These are phyloP conservation scores for Tetramorium bicarinatum DNA, from an alignment of 2,888 invertebrate species.

Conservation along the genomic window DNA sequence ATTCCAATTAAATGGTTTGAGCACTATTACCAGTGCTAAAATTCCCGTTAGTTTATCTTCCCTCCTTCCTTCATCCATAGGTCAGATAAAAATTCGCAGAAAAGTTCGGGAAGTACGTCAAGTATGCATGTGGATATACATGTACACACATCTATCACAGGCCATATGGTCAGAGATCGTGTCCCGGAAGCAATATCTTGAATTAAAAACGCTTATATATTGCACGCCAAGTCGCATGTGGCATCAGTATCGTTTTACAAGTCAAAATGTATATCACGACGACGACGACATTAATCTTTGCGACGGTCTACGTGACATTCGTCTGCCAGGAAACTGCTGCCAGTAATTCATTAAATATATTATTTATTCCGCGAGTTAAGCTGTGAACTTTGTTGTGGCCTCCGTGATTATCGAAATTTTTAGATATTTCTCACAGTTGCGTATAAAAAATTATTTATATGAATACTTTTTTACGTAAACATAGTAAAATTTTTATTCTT, in stretches of 20 bases:
- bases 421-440: slow-evolving; percentile 6
- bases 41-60: neutral
- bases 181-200: neutral
- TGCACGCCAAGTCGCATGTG: neutral
- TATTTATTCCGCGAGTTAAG: neutral
- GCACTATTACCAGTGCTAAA: neutral
- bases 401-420: neutral
- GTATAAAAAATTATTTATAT: neutral
- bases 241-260: slow-evolving; percentile 18
- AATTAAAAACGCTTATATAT: slow-evolving; percentile 16
- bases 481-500: neutral
- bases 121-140: neutral
- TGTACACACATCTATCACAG: neutral
- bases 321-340: neutral
- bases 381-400: neutral
- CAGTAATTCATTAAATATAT: slow-evolving; percentile 33
- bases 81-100: neutral
- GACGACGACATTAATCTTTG: neutral
- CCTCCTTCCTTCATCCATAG: neutral
- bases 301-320: slow-evolving; percentile 1
- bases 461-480: neutral
- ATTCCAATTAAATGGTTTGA: too few relatives aligned
- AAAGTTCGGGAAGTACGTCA: neutral
- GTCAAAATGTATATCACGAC: slow-evolving; percentile 19
- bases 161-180: slow-evolving; percentile 7